Percentiles rank a stretch among this genome's conserved stretches.
Conservation (phyloP, 2,888 invertebrate species). For the Horisme vitalbata region DNA sequence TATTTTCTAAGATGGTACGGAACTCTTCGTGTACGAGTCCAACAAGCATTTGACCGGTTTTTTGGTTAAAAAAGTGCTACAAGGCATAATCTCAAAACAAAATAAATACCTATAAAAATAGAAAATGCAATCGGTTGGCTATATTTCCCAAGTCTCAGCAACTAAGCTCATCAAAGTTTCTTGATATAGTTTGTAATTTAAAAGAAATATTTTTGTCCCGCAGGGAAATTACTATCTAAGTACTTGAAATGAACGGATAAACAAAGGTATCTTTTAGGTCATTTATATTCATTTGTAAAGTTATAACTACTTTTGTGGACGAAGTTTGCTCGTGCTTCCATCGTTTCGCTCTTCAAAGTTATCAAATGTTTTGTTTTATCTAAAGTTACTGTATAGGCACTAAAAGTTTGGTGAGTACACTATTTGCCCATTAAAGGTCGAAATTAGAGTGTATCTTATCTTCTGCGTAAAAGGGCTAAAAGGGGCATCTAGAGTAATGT, state of each 20-base stretch:
- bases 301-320: slow-evolving; percentile 5
- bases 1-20: too few species aligned
- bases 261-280: slow-evolving; percentile 10
- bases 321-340: not conserved
- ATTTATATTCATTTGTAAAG: slow-evolving; percentile 15
- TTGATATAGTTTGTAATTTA: slow-evolving; percentile 22
- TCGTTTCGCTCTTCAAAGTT: slow-evolving; percentile 2
- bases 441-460: slow-evolving; percentile 28
- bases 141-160: slow-evolving; percentile 33
- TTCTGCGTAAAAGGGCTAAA: slow-evolving; percentile 26
- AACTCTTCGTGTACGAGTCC: too few species aligned
- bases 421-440: slow-evolving; percentile 28
- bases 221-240: slow-evolving; percentile 41
- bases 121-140: slow-evolving; percentile 20
- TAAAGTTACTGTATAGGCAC: slow-evolving; percentile 2
- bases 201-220: slow-evolving; percentile 22
- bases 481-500: slow-evolving; percentile 25
- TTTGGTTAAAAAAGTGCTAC: too few species aligned
- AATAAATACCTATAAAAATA: not conserved
- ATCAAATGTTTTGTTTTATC: slow-evolving; percentile 11
- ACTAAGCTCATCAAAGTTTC: slow-evolving; percentile 16
- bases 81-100: too few species aligned
- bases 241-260: slow-evolving; percentile 34
- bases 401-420: slow-evolving; percentile 16
- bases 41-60: too few species aligned